Evolutionary conservation across 2,888 invertebrate genomes (phyloP).

Genomic region (Metallyticus violacea): DNA sequence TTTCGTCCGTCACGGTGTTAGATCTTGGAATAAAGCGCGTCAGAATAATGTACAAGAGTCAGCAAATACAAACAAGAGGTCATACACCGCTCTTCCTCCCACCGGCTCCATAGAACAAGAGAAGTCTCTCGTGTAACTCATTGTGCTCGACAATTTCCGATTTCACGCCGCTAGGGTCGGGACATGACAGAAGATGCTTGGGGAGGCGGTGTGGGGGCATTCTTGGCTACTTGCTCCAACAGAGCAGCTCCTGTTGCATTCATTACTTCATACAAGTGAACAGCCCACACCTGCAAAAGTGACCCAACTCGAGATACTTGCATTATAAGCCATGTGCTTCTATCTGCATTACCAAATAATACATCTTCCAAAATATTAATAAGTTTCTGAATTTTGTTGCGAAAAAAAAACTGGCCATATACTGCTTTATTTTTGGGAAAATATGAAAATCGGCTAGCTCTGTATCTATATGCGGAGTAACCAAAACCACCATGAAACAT

Average conservation of each 20-base stretch:
- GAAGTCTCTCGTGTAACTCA: background rate
- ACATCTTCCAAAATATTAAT: too few species aligned
- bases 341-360: too few species aligned
- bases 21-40: background rate
- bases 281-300: background rate
- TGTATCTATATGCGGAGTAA: too few species aligned
- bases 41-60: background rate
- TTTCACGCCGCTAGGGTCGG: slow-evolving; percentile 7
- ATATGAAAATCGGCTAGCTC: too few species aligned
- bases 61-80: background rate
- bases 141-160: slow-evolving; percentile 9
- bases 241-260: slow-evolving; percentile 8
- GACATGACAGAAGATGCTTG: background rate
- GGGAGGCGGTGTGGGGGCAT: too few species aligned
- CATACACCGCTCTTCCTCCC: background rate
- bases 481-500: too few species aligned
- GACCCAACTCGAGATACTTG: background rate
- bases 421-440: too few species aligned
- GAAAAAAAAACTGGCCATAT: too few species aligned
- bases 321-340: too few species aligned
- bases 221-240: background rate
- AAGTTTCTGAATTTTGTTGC: too few species aligned
- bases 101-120: background rate
- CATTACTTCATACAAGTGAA: background rate
- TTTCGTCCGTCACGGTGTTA: background rate